Percentiles rank a stretch among this genome's conserved stretches.
Conservation (phyloP, 2,113 vertebrate genomes). For the Calypte anna region DNA sequence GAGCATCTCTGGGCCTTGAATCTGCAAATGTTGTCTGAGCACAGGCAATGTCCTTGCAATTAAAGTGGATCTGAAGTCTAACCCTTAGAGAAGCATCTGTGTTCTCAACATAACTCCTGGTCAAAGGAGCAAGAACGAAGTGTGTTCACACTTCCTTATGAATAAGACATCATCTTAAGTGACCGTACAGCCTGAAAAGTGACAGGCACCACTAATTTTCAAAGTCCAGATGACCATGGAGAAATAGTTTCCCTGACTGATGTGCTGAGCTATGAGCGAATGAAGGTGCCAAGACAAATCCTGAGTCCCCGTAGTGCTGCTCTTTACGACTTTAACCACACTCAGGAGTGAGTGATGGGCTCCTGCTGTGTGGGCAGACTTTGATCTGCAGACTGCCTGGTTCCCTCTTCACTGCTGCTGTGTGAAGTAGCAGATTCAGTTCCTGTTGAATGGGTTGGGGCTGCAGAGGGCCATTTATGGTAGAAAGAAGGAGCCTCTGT, state of each 20-base stretch:
- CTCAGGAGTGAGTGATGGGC: background rate
- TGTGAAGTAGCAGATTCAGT: conserved; percentile 65
- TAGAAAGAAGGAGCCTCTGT: conserved; percentile 74
- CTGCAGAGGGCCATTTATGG: conserved; percentile 79
- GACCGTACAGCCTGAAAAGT: background rate
- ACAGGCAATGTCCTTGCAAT: background rate
- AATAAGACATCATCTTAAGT: background rate
- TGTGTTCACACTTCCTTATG: background rate
- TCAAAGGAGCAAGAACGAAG: background rate
- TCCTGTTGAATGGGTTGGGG: conserved; percentile 70
- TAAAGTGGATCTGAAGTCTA: background rate
- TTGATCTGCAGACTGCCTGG: background rate
- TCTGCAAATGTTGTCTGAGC: background rate
- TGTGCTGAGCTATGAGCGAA: background rate
- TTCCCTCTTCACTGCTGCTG: conserved; percentile 35
- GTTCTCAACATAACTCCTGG: background rate
- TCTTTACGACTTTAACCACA: background rate
- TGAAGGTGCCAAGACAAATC: background rate
- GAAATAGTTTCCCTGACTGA: background rate
- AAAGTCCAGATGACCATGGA: background rate
- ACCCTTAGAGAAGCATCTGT: background rate
- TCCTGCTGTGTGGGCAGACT: background rate
- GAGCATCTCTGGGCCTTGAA: background rate
- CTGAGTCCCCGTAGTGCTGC: background rate
- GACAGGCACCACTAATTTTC: background rate